phyloP scores from a whole-genome alignment of 2,797 vertebrate species.

The Bradypodion ventrale region DNA sequence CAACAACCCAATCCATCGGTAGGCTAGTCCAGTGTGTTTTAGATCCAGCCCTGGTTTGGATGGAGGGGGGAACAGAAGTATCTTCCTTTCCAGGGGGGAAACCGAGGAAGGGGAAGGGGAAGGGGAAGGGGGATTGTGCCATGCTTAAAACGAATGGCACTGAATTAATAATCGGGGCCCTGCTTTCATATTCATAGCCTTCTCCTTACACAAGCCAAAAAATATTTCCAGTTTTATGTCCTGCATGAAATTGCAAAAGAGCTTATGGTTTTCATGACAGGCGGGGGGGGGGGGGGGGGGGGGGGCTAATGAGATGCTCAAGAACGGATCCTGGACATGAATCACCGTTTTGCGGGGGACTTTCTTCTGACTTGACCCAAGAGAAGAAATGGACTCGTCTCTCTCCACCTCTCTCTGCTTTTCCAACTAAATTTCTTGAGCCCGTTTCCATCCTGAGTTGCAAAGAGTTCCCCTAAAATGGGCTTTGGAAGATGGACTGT shows the following conservation, averaged over 20 bases:
- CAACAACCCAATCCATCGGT: constrained; percentile 58
- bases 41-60: constrained; percentile 41
- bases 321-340: constrained; percentile 47
- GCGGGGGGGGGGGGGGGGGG: constrained; percentile 49
- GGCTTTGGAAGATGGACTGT: too few species aligned
- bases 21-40: constrained; percentile 54
- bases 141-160: constrained; percentile 43
- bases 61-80: constrained; percentile 40
- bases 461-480: not conserved
- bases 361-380: constrained; percentile 53
- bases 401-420: not conserved
- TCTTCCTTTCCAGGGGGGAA: constrained; percentile 21
- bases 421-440: too few species aligned
- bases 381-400: not conserved
- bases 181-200: constrained; percentile 54
- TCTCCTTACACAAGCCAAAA: constrained; percentile 48
- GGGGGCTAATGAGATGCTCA: constrained; percentile 40
- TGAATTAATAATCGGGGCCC: constrained; percentile 51
- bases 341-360: constrained; percentile 41
- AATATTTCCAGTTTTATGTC: constrained; percentile 55
- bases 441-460: not conserved
- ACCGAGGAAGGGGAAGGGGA: not conserved
- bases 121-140: constrained; percentile 27
- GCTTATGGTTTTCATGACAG: constrained; percentile 56
- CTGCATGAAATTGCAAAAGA: constrained; percentile 54